A percentile compares a stretch with the other conserved stretches of the same genome.
Conservation (phyloP, 2,113 vertebrate species). For the Ophthalmolycus amberensis region DNA sequence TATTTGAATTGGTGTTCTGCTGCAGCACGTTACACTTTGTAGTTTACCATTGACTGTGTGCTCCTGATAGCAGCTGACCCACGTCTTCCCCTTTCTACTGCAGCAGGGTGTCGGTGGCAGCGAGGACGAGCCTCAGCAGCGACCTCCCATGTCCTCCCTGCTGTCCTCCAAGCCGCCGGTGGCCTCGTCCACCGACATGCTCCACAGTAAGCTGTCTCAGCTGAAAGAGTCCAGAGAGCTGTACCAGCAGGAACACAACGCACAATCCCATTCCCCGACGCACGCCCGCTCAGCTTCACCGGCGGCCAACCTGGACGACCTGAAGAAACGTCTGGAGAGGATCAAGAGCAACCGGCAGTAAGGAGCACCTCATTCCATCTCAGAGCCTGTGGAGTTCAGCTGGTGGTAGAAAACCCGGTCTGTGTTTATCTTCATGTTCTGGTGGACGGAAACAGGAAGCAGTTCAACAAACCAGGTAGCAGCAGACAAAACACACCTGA, state of each 20-base stretch:
- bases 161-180: slow-evolving; percentile 93
- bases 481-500: slow-evolving; percentile 27
- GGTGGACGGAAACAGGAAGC: not conserved
- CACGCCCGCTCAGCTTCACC: slow-evolving; percentile 86
- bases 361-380: slow-evolving; percentile 1
- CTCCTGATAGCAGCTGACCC: not conserved
- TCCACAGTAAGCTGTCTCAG: slow-evolving; percentile 98
- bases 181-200: slow-evolving; percentile 97
- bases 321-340: slow-evolving; percentile 98
- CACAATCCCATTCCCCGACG: slow-evolving; percentile 85
- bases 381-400: slow-evolving; percentile 7
- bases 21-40: too few relatives aligned
- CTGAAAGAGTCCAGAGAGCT: slow-evolving; percentile 96
- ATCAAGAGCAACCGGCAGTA: slow-evolving; percentile 98
- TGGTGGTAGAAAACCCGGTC: slow-evolving; percentile 18
- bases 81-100: not conserved
- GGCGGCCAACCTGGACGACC: slow-evolving; percentile 96
- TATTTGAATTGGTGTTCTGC: too few relatives aligned
- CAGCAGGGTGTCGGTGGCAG: slow-evolving; percentile 78
- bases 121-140: slow-evolving; percentile 88
- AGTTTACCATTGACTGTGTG: not conserved
- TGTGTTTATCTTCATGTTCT: slow-evolving; percentile 45
- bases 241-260: slow-evolving; percentile 92
- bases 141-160: slow-evolving; percentile 86
- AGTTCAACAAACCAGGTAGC: slow-evolving; percentile 27